A percentile compares a stretch with the other conserved stretches of the same genome.
These are phyloP conservation scores for Ophiodon elongatus DNA, from an alignment of 2,113 vertebrate genomes.

Conservation along the genomic window DNA sequence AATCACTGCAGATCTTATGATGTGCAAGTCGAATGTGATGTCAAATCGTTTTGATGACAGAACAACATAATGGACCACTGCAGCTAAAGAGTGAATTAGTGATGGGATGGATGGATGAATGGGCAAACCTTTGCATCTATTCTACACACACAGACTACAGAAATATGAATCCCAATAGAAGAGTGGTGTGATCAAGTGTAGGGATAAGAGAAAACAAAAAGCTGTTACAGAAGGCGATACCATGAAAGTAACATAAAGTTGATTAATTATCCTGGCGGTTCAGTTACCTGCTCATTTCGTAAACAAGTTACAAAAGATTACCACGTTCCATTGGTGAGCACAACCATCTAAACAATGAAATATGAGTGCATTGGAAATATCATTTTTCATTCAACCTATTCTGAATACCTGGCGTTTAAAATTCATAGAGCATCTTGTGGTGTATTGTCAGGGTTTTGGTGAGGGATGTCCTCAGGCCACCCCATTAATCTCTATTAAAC, in stretches of 20 bases:
- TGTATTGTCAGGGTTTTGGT: constrained; percentile 66
- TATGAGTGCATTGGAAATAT: constrained; percentile 41
- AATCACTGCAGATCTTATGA: constrained; percentile 6
- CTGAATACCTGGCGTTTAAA: constrained; percentile 68
- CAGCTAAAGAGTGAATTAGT: background rate
- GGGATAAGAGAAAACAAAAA: constrained; percentile 14
- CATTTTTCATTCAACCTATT: constrained; percentile 62
- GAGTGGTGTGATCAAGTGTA: constrained; percentile 1
- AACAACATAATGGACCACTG: constrained; percentile 3
- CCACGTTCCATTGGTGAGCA: constrained; percentile 10
- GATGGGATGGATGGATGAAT: constrained; percentile 25
- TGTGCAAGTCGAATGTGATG: constrained; percentile 27
- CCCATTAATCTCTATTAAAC: constrained; percentile 76
- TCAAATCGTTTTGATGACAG: constrained; percentile 18
- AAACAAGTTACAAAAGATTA: constrained; percentile 41
- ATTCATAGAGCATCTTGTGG: constrained; percentile 67
- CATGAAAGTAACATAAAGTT: constrained; percentile 37
- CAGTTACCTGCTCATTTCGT: constrained; percentile 23
- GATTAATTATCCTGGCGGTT: constrained; percentile 35
- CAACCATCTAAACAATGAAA: constrained; percentile 42
- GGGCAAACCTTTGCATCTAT: constrained; percentile 23
- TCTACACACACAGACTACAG: background rate
- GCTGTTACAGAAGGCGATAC: constrained; percentile 13
- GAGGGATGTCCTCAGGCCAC: constrained; percentile 66
- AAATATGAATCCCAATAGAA: constrained; percentile 26